Evolutionary conservation across 1,140 invertebrate species (phyloP).

Genomic region (Neodiprion fabricii): DNA sequence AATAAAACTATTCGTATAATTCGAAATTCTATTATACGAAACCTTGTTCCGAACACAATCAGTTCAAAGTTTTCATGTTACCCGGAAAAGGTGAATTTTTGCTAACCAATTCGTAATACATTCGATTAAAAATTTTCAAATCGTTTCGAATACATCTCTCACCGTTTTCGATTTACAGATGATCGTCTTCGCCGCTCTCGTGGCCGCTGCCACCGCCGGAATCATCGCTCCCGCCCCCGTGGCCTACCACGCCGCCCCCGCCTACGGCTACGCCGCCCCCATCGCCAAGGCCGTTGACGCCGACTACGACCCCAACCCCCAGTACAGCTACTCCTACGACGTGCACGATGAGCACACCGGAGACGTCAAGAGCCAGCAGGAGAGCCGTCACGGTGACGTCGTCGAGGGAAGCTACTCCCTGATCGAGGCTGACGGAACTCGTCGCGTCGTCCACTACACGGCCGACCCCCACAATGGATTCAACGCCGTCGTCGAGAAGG

Average conservation of each 20-base stretch:
- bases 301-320: slow-evolving; percentile 53
- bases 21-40: too few species aligned
- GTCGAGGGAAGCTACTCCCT: slow-evolving; percentile 39
- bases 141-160: not conserved
- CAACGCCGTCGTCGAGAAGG: slow-evolving; percentile 38
- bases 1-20: too few species aligned
- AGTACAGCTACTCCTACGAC: slow-evolving; percentile 64
- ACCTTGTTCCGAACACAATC: too few species aligned
- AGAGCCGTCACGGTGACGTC: slow-evolving; percentile 65
- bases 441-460: slow-evolving; percentile 46
- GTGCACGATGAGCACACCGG: slow-evolving; percentile 65
- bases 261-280: slow-evolving; percentile 32
- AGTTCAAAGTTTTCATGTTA: too few species aligned
- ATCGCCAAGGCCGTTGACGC: slow-evolving; percentile 38
- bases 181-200: slow-evolving; percentile 52
- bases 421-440: slow-evolving; percentile 39
- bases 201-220: slow-evolving; percentile 58
- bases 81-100: too few species aligned
- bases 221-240: slow-evolving; percentile 25
- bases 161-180: slow-evolving; percentile 48
- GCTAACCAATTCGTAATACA: not conserved
- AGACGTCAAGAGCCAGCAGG: slow-evolving; percentile 68
- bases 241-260: slow-evolving; percentile 43
- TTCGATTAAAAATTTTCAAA: not conserved
- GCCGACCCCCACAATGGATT: slow-evolving; percentile 51